These are phyloP conservation scores for Agrypnus murinus DNA, from an alignment of 2,888 invertebrate genomes.

Conservation along the genomic window DNA sequence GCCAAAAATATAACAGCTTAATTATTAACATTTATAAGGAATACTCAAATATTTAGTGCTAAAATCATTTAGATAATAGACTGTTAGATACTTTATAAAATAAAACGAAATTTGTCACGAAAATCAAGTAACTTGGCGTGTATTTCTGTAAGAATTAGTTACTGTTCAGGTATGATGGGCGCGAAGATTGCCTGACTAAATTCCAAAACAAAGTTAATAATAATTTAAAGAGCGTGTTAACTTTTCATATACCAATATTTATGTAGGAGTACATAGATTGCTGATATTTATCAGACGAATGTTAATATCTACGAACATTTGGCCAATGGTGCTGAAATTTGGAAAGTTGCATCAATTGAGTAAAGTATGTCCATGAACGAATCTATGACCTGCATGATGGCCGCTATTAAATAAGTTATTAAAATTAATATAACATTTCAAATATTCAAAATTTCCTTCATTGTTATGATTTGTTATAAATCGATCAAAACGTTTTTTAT, in stretches of 20 bases:
- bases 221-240: conserved; percentile 29
- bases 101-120: conserved; percentile 37
- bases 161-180: conserved; percentile 13
- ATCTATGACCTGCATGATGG: too few relatives aligned
- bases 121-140: conserved; percentile 10
- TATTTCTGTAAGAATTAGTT: conserved; percentile 22
- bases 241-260: conserved; percentile 10
- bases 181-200: conserved; percentile 35
- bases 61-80: conserved; percentile 32
- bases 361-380: too few relatives aligned
- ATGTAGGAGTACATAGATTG: too few relatives aligned
- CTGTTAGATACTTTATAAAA: conserved; percentile 29
- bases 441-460: too few relatives aligned
- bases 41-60: conserved; percentile 16
- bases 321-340: not conserved
- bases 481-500: too few relatives aligned
- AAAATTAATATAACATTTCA: too few relatives aligned
- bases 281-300: conserved; percentile 4
- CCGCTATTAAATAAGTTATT: too few relatives aligned
- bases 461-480: too few relatives aligned
- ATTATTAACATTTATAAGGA: not conserved
- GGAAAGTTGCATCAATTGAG: too few relatives aligned
- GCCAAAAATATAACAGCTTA: conserved; percentile 17
- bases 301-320: not conserved
- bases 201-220: conserved; percentile 25